A percentile compares a stretch with the other conserved stretches of the same genome.
These are phyloP conservation scores for Gerris lacustris DNA, from an alignment of 2,888 invertebrate genomes.

Conservation along the genomic window DNA sequence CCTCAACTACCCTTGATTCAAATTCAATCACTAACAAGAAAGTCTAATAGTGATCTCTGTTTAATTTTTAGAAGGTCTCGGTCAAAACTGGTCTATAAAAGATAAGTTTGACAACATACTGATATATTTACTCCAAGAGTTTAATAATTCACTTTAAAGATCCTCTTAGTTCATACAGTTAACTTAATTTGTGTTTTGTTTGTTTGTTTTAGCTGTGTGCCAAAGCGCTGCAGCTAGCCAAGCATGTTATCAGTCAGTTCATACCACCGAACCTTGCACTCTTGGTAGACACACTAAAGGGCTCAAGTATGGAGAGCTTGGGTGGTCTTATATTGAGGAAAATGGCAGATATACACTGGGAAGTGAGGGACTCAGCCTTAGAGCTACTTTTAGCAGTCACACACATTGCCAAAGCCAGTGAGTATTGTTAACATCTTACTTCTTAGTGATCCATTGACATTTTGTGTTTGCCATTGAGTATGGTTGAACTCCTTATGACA, in stretches of 20 bases:
- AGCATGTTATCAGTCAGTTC: slow-evolving; percentile 58
- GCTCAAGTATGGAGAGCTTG: slow-evolving; percentile 49
- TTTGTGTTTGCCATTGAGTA: no score
- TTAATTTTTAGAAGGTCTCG: no score
- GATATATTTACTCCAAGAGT: no score
- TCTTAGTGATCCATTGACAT: no score
- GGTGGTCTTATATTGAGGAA: slow-evolving; percentile 55
- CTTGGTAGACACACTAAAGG: slow-evolving; percentile 52
- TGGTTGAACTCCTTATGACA: no score
- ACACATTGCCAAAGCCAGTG: slow-evolving; percentile 57
- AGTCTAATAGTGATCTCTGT: no score
- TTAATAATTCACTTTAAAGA: no score
- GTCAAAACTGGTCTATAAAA: no score
- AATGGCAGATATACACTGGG: slow-evolving; percentile 62
- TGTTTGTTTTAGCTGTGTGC: slow-evolving; percentile 49
- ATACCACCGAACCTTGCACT: slow-evolving; percentile 64
- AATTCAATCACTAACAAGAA: no score
- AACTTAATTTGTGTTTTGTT: not conserved
- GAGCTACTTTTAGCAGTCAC: slow-evolving; percentile 60
- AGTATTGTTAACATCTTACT: slow-evolving; percentile 33
- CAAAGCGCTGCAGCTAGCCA: slow-evolving; percentile 55
- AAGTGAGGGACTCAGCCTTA: slow-evolving; percentile 62
- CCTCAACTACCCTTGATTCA: no score
- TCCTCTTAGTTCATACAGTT: not conserved
- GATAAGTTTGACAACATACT: no score